Conservation (phyloP, 2,113 vertebrate genomes). For the Nematolebias whitei region DNA sequence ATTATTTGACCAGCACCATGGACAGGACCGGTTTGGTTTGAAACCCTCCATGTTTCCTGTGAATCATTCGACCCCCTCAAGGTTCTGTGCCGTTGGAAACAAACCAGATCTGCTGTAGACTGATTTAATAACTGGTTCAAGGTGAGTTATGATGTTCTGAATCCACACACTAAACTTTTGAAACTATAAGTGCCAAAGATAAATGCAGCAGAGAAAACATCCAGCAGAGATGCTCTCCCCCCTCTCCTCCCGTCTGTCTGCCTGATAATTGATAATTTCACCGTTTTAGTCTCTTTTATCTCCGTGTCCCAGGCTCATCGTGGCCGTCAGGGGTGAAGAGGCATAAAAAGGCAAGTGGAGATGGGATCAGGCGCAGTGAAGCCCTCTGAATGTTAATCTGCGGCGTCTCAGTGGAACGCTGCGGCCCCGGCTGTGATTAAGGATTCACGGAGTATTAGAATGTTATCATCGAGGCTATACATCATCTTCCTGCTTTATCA, state of each 20-base stretch:
- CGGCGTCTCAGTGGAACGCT: constrained; percentile 27
- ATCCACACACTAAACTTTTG: background rate
- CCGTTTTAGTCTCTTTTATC: constrained; percentile 32
- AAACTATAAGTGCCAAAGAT: background rate
- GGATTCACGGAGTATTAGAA: constrained; percentile 62
- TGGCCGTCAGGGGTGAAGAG: constrained; percentile 39
- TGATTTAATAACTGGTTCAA: no score
- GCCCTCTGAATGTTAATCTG: constrained; percentile 48
- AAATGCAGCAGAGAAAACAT: background rate
- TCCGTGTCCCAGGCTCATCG: constrained; percentile 29
- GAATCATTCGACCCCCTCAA: no score
- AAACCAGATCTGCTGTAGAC: no score
- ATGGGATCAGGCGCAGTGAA: constrained; percentile 49
- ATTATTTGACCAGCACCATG: no score
- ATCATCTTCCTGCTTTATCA: constrained; percentile 58
- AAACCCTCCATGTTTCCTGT: no score
- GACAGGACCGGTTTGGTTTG: no score
- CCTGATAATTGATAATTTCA: constrained; percentile 35
- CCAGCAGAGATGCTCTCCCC: constrained; percentile 4
- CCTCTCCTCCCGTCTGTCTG: background rate
- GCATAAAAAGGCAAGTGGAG: constrained; percentile 47
- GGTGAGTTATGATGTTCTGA: background rate
- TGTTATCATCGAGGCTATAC: constrained; percentile 48
- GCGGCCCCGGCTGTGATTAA: constrained; percentile 52
- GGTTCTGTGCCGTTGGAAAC: no score